A percentile compares a stretch with the other conserved stretches of the same genome.
Conservation (phyloP, 2,888 invertebrate genomes). For the Dolichopus griseipennis region DNA sequence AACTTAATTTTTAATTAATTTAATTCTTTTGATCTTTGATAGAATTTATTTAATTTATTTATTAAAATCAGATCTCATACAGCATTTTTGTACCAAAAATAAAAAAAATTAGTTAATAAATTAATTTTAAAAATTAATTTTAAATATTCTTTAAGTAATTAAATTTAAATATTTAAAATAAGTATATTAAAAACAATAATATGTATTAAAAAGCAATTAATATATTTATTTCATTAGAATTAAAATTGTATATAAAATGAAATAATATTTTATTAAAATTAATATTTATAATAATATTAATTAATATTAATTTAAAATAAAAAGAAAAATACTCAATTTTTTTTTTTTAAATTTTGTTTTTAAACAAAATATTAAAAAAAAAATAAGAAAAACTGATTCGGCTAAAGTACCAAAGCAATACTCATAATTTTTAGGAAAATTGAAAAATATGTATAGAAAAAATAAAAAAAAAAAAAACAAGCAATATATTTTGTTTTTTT, state of each 20-base stretch:
- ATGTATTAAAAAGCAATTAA: too few species aligned
- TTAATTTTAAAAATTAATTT: not conserved
- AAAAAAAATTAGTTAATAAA: not conserved
- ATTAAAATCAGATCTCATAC: not conserved
- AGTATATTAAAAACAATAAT: too few species aligned
- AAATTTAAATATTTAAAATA: too few species aligned
- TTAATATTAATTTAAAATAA: not conserved
- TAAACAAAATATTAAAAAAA: not conserved
- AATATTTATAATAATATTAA: not conserved
- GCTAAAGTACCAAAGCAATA: constrained; percentile 46
- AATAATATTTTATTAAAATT: not conserved
- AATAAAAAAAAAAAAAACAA: constrained; percentile 14
- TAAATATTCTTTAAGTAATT: not conserved
- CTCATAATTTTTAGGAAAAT: constrained; percentile 28
- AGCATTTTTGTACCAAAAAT: not conserved
- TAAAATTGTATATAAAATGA: not conserved
- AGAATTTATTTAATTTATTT: not conserved
- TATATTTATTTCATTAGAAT: not conserved
- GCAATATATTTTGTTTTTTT: not conserved
- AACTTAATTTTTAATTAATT: too few species aligned
- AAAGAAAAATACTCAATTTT: not conserved
- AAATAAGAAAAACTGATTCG: constrained; percentile 26
- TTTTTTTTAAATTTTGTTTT: not conserved
- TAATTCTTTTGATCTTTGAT: too few species aligned
- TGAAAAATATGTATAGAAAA: not conserved